Conservation (phyloP, 2,888 invertebrate genomes). For the Plebejus melissa region DNA sequence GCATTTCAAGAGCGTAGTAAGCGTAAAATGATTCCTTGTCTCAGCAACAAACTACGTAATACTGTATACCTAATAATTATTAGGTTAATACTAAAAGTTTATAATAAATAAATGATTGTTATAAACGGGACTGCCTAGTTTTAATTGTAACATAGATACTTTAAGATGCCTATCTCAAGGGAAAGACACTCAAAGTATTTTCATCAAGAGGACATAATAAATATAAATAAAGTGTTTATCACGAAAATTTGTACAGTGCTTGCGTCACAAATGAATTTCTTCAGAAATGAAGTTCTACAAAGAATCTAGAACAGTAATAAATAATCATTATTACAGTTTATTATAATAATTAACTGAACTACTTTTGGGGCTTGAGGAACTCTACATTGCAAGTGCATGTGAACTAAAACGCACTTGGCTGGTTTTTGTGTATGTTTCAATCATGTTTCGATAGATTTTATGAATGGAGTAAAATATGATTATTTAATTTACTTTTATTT, state of each 20-base stretch:
- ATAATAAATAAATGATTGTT: neutral
- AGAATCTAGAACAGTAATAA: neutral
- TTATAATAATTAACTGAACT: neutral
- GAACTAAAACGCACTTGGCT: neutral
- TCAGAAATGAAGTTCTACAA: neutral
- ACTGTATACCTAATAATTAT: neutral
- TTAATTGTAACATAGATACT: no score
- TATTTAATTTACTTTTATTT: no score
- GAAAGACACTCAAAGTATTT: neutral
- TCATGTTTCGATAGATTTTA: neutral
- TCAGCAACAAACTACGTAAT: neutral
- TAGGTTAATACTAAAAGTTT: neutral
- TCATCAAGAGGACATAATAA: neutral
- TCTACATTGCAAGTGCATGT: neutral
- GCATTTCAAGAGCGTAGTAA: slow-evolving; percentile 19
- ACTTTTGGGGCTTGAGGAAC: neutral
- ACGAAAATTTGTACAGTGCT: neutral
- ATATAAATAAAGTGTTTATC: neutral
- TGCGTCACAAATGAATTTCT: neutral
- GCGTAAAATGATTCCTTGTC: slow-evolving; percentile 18
- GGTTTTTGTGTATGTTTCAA: neutral
- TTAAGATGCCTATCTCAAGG: no score
- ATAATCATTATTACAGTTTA: neutral
- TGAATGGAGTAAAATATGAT: no score
- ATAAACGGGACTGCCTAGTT: neutral